phyloP scores from a whole-genome alignment of 2,888 invertebrate genomes.

The Spilarctia lutea region DNA sequence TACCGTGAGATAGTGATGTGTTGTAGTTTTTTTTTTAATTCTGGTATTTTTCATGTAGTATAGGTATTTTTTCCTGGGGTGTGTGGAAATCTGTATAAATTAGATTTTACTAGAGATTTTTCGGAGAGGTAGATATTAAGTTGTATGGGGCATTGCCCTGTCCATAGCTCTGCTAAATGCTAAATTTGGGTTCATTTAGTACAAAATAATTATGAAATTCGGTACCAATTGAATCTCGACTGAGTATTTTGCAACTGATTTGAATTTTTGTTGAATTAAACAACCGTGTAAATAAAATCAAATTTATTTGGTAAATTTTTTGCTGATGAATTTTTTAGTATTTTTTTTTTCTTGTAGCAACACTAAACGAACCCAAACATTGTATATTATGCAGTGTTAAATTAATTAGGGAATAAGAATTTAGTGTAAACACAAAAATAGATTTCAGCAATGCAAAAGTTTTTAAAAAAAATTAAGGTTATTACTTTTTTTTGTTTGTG shows the following conservation, averaged over 20 bases:
- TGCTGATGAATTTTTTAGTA: slow-evolving; percentile 20
- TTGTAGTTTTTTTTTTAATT: slow-evolving; percentile 63
- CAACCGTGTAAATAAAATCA: slow-evolving; percentile 75
- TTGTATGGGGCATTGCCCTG: slow-evolving; percentile 66
- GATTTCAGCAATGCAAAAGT: slow-evolving; percentile 63
- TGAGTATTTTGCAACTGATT: slow-evolving; percentile 46
- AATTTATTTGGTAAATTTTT: slow-evolving; percentile 48
- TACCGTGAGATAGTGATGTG: slow-evolving; percentile 67
- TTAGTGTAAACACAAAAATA: slow-evolving; percentile 71
- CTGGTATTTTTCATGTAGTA: slow-evolving; percentile 71
- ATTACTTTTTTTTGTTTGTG: slow-evolving; percentile 41
- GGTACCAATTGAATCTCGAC: slow-evolving; percentile 67
- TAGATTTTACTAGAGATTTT: slow-evolving; percentile 80
- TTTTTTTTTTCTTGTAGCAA: slow-evolving; percentile 56
- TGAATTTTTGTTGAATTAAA: slow-evolving; percentile 38
- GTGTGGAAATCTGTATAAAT: slow-evolving; percentile 84
- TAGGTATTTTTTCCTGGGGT: slow-evolving; percentile 71
- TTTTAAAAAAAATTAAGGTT: slow-evolving; percentile 59
- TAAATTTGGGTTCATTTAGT: slow-evolving; percentile 81
- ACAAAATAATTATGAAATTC: slow-evolving; percentile 50
- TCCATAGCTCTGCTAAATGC: slow-evolving; percentile 68
- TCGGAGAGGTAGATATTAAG: slow-evolving; percentile 73
- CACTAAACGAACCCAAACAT: slow-evolving; percentile 75
- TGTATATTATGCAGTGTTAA: slow-evolving; percentile 74
- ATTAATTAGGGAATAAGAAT: slow-evolving; percentile 62